Evolutionary conservation across 2,888 invertebrate genomes (phyloP).

Genomic region (Rotaria sp.): DNA sequence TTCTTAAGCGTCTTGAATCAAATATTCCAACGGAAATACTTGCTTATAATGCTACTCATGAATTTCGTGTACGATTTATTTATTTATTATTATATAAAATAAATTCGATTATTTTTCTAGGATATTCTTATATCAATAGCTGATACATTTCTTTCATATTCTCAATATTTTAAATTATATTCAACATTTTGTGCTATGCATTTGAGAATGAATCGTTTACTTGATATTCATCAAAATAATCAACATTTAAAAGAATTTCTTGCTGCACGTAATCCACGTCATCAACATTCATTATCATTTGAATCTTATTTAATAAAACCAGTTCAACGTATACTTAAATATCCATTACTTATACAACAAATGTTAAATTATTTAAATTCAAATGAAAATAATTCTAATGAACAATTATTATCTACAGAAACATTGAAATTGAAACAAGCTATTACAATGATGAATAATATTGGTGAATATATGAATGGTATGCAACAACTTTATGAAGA

Average conservation of each 20-base stretch:
- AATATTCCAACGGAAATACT: slow-evolving; percentile 7
- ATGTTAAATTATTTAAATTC: slow-evolving; percentile 74
- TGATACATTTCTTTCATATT: slow-evolving; percentile 90
- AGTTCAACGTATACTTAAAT: slow-evolving; percentile 95
- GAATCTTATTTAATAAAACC: slow-evolving; percentile 97
- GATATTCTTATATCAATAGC: slow-evolving; percentile 88
- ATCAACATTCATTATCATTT: slow-evolving; percentile 84
- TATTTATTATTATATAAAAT: not conserved
- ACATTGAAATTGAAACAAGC: not conserved
- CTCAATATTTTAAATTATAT: slow-evolving; percentile 96
- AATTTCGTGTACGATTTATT: slow-evolving; percentile 1
- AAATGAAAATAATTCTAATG: not conserved
- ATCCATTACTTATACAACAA: slow-evolving; percentile 88
- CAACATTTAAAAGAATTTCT: slow-evolving; percentile 90
- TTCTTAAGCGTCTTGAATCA: slow-evolving; percentile 25
- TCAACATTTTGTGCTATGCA: slow-evolving; percentile 97
- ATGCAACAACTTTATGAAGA: slow-evolving; percentile 26
- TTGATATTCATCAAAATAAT: slow-evolving; percentile 68
- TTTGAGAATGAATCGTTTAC: slow-evolving; percentile 53
- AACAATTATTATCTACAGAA: not conserved
- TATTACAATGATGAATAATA: not conserved
- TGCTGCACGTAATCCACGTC: slow-evolving; percentile 83
- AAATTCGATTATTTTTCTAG: slow-evolving; percentile 61
- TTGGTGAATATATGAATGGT: slow-evolving; percentile 20
- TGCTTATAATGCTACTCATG: not conserved